Conservation (phyloP, 1,140 invertebrate genomes). For the Agrilus planipennis region DNA sequence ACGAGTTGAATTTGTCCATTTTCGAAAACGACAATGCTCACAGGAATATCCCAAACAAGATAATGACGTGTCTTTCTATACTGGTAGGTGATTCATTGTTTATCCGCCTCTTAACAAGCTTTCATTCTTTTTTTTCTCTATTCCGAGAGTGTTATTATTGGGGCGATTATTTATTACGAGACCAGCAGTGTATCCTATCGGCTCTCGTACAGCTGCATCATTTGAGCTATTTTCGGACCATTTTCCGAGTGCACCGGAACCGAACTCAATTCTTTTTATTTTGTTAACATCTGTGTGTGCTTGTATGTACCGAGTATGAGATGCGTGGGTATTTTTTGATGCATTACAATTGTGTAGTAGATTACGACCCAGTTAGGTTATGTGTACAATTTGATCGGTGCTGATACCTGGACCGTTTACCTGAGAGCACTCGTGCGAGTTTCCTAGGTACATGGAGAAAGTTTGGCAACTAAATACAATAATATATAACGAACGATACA, state of each 20-base stretch:
- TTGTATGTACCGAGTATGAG: no score
- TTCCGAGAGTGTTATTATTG: slow-evolving; percentile 3
- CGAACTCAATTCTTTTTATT: slow-evolving; percentile 18
- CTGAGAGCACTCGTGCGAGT: slow-evolving; percentile 10
- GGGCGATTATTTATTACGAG: slow-evolving; percentile 1
- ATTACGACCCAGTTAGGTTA: slow-evolving; percentile 12
- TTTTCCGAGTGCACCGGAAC: slow-evolving; percentile 10
- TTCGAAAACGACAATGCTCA: slow-evolving; percentile 25
- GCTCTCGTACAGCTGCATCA: slow-evolving; percentile 13
- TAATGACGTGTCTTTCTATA: slow-evolving; percentile 38
- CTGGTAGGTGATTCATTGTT: slow-evolving; percentile 31
- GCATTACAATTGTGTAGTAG: slow-evolving; percentile 13
- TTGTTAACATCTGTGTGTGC: slow-evolving; percentile 13
- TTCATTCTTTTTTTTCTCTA: slow-evolving; percentile 2
- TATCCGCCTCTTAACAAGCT: slow-evolving; percentile 2
- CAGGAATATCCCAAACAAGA: slow-evolving; percentile 32
- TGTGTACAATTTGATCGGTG: not conserved
- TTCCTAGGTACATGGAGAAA: slow-evolving; percentile 22
- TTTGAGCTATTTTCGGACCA: slow-evolving; percentile 12
- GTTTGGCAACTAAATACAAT: no score
- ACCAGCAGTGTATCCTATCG: slow-evolving; percentile 5
- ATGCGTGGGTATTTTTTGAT: slow-evolving; percentile 13
- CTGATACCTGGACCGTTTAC: slow-evolving; percentile 10
- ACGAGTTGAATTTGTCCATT: slow-evolving; percentile 20
- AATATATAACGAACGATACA: no score